These are phyloP conservation scores for Apocheima hispidaria DNA, from an alignment of 2,888 invertebrate genomes.

Conservation along the genomic window DNA sequence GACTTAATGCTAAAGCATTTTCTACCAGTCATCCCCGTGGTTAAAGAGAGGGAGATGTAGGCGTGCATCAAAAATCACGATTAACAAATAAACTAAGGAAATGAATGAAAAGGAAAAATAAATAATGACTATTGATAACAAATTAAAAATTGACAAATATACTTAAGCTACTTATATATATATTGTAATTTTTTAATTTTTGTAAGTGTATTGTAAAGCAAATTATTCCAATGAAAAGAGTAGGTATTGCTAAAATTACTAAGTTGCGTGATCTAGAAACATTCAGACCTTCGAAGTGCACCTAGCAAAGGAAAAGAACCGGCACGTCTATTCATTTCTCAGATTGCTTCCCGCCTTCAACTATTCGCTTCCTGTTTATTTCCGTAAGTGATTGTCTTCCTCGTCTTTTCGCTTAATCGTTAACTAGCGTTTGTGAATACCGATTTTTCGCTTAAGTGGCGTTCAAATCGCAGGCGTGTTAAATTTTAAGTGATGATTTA, in stretches of 20 bases:
- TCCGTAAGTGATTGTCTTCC: slow-evolving; percentile 2
- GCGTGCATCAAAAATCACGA: too few relatives aligned
- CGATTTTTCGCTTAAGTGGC: too few relatives aligned
- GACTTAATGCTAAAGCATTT: too few relatives aligned
- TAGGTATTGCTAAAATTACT: not conserved
- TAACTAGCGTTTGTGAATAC: not conserved
- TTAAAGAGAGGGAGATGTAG: too few relatives aligned
- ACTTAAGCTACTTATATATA: too few relatives aligned
- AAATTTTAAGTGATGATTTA: too few relatives aligned
- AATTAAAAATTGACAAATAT: too few relatives aligned
- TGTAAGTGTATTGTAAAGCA: not conserved
- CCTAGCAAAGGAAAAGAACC: slow-evolving; percentile 10
- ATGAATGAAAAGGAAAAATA: too few relatives aligned
- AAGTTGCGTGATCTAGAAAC: slow-evolving; percentile 20
- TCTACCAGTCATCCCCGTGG: too few relatives aligned
- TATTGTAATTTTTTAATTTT: not conserved
- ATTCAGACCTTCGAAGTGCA: slow-evolving; percentile 20
- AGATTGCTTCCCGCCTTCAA: slow-evolving; percentile 25
- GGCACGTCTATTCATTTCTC: slow-evolving; percentile 10
- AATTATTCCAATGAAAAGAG: not conserved
- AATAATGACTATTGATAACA: too few relatives aligned
- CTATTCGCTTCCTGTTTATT: slow-evolving; percentile 22
- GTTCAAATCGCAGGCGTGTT: too few relatives aligned
- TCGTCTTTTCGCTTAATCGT: not conserved
- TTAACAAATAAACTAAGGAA: too few relatives aligned